phyloP scores from a whole-genome alignment of 2,797 vertebrate species.

The Micromesistius poutassou region DNA sequence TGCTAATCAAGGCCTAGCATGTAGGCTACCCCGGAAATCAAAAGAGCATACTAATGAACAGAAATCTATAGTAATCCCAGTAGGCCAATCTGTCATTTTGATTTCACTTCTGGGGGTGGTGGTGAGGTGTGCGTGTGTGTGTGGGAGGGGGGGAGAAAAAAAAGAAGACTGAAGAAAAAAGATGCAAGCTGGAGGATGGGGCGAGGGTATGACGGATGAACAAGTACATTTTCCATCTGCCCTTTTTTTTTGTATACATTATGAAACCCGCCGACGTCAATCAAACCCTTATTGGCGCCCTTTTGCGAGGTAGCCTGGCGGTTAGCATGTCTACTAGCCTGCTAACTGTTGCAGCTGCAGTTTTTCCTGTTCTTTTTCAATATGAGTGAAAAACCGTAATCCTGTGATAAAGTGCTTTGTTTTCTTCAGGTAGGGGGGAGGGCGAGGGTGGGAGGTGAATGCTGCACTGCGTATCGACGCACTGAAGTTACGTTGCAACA shows the following conservation, averaged over 20 bases:
- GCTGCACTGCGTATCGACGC: constrained; percentile 1
- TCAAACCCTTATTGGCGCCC: not conserved
- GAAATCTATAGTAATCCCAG: not conserved
- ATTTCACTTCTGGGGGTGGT: not conserved
- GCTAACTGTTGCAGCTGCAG: not conserved
- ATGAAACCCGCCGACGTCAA: not conserved
- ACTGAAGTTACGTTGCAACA: not conserved
- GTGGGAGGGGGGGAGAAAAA: not conserved
- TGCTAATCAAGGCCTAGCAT: not conserved
- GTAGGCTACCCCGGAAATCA: not conserved
- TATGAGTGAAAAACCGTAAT: not conserved
- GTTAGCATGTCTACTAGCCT: too few species aligned
- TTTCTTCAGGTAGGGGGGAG: too few species aligned
- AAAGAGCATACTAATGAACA: not conserved
- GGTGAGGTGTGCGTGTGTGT: constrained; percentile 23
- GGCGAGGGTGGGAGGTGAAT: not conserved
- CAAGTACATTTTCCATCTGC: not conserved
- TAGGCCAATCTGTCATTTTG: not conserved
- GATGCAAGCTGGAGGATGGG: not conserved
- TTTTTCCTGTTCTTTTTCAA: not conserved
- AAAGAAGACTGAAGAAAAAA: not conserved
- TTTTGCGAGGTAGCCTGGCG: not conserved
- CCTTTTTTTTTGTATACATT: not conserved
- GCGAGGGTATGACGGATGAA: not conserved
- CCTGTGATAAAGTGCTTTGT: not conserved